These are phyloP conservation scores for Ceyx cyanopectus DNA, from an alignment of 2,113 vertebrate genomes.

Conservation along the genomic window DNA sequence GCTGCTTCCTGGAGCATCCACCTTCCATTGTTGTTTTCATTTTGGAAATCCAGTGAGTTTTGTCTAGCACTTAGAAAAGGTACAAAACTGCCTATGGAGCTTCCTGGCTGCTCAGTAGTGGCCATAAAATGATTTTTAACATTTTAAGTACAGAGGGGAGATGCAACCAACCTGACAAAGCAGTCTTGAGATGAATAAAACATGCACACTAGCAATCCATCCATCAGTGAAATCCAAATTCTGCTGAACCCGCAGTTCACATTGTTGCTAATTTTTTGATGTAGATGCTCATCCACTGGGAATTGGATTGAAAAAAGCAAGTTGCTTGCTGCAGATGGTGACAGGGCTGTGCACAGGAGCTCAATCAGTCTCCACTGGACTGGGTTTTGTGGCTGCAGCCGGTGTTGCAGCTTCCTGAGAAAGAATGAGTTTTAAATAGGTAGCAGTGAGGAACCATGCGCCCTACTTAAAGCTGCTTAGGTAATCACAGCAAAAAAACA, in stretches of 20 bases:
- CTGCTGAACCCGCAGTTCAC: slow-evolving; percentile 16
- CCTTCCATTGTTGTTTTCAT: neutral
- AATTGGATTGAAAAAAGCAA: neutral
- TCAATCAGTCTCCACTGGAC: neutral
- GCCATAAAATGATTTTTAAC: neutral
- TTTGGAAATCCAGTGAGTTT: neutral
- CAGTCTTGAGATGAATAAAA: slow-evolving; percentile 35
- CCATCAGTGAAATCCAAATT: slow-evolving; percentile 23
- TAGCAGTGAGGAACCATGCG: neutral
- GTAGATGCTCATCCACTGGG: neutral
- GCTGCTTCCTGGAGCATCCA: neutral
- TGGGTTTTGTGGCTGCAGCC: neutral
- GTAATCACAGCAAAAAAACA: neutral
- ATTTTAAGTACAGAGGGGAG: neutral
- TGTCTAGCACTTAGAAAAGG: neutral
- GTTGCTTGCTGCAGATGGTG: neutral
- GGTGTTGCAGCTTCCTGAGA: neutral
- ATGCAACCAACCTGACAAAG: neutral
- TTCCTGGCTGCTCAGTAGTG: neutral
- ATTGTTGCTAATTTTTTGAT: neutral
- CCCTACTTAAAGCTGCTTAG: neutral
- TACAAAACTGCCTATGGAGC: fast-evolving
- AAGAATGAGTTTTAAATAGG: neutral
- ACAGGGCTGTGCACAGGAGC: neutral
- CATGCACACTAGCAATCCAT: neutral